Conservation (phyloP, 2,113 vertebrate genomes). For the Lophotis ruficrista region DNA sequence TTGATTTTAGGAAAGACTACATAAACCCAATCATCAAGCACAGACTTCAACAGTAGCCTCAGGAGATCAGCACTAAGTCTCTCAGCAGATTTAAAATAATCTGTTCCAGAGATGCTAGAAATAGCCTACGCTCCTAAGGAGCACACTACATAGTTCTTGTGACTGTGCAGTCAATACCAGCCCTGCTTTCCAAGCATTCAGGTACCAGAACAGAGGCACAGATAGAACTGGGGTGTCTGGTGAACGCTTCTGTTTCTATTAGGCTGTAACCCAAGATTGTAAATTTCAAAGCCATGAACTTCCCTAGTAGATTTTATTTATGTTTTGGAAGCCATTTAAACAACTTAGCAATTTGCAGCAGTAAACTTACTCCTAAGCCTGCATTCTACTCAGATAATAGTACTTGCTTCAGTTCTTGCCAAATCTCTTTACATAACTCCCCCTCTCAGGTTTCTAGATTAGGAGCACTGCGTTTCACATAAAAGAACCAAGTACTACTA, state of each 20-base stretch:
- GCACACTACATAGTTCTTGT: background rate
- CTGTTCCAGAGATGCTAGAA: conserved; percentile 40
- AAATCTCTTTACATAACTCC: conserved; percentile 55
- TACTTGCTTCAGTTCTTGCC: conserved; percentile 30
- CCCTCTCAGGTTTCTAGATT: conserved; percentile 69
- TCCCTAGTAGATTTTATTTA: background rate
- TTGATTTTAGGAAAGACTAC: background rate
- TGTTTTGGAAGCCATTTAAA: background rate
- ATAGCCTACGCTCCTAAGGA: conserved; percentile 2
- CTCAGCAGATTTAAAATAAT: conserved; percentile 59
- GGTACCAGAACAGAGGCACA: background rate
- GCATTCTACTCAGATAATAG: conserved; percentile 25
- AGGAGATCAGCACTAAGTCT: conserved; percentile 9
- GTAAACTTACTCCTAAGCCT: background rate
- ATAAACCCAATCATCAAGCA: background rate
- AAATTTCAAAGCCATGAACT: background rate
- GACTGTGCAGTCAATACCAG: background rate
- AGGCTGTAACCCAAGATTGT: background rate
- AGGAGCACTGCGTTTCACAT: conserved; percentile 15
- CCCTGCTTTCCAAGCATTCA: background rate
- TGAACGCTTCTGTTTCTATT: background rate
- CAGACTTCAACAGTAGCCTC: background rate
- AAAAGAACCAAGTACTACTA: conserved; percentile 16
- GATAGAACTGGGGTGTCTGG: background rate
- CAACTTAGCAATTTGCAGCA: background rate